Conservation (phyloP, 1,140 invertebrate species). For the Drosophila sproati region DNA sequence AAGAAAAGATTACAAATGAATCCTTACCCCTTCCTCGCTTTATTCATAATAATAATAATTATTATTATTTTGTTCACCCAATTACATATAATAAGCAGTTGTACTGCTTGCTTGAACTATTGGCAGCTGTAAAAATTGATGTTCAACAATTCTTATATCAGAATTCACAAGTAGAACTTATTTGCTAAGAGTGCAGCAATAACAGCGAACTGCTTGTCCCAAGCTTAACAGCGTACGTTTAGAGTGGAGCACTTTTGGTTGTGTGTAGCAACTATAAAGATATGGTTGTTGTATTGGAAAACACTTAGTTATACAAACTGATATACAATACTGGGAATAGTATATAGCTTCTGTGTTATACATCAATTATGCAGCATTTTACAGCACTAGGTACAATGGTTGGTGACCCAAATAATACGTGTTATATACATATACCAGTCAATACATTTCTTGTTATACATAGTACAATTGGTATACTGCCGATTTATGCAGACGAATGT, state of each 20-base stretch:
- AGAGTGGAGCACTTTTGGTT: not conserved
- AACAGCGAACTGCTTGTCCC: constrained; percentile 21
- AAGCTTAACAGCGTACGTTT: constrained; percentile 2
- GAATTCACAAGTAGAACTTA: not conserved
- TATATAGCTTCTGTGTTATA: not conserved
- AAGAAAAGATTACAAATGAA: too few species aligned
- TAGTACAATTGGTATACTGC: not conserved
- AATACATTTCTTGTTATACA: not conserved
- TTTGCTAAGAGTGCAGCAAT: not conserved
- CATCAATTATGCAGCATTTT: not conserved
- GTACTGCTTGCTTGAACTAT: too few species aligned
- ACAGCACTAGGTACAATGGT: not conserved
- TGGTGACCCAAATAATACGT: too few species aligned
- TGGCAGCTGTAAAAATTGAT: too few species aligned
- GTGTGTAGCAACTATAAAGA: not conserved
- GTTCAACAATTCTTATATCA: not conserved
- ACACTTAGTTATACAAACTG: not conserved
- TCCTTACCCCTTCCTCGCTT: too few species aligned
- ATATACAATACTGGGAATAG: constrained; percentile 10
- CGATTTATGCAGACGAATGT: not conserved
- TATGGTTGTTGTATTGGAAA: constrained; percentile 1
- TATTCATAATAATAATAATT: too few species aligned
- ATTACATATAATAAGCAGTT: too few species aligned
- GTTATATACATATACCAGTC: not conserved
- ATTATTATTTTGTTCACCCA: too few species aligned